Base-by-base conservation (phyloP, 2,113 vertebrate species). In the Dicerorhinus sumatrensis region DNA sequence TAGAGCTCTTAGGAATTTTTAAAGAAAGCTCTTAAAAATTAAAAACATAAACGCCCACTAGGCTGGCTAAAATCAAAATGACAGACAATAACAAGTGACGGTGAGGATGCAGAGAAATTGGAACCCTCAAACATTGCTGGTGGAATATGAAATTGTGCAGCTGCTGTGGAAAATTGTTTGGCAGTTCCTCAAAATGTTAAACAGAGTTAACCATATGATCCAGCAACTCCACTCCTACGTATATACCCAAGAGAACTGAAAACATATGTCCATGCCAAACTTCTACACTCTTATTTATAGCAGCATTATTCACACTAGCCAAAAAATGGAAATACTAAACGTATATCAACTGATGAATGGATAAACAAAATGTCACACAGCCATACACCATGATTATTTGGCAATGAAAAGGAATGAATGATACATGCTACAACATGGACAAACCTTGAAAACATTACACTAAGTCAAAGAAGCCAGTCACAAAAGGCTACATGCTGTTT, bases 331-430 rank as follows among this genome's bases (percentile, higher is more conserved):
- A 65, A 80, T 36, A 85, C 17, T 84, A 69, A 76, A 56, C 2
- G 31, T 33, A 46, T 63, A 86, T 23, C 25, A 29, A 25, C 16
- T 21, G 29, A 91, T 25, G 31, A 76, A 70, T 4, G 25, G 42
- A 87, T n/a, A 60, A 60, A 81, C 10, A 42, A 63, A 69, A 27
- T 5, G 21, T 39, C 42, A 9, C 0, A 17, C 20, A 70, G 25
- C 3, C 54, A 70, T 0, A 51, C n/a, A 39, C 14, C 0, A 3
- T 8, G 51, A 54, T 17, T 14, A 39, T 3, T 11, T 1, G n/a
- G 58, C 51, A 60, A 56, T 10, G 51, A 42, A 67, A 70, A 63
- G 6, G 2, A 67, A 54, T 5, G 48, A 46, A 36, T 11, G 51
- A 62, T 58, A 69, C 60, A 8, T 5, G 20, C 63, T 5, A 31